Conservation (phyloP, 2,113 vertebrate genomes). For the Agapornis roseicollis region DNA sequence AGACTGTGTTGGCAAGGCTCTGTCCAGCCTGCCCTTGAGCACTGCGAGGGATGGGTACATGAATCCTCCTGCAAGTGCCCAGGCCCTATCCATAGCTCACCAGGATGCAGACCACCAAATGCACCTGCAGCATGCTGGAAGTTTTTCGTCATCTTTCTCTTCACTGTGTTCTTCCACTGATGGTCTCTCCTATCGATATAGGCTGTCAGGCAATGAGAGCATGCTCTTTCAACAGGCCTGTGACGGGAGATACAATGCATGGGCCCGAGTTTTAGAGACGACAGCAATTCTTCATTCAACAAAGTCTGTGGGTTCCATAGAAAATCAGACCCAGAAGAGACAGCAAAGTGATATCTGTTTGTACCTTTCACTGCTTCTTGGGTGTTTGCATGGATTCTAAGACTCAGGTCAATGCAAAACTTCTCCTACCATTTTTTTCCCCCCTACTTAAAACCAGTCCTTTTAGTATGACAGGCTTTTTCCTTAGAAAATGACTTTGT, state of each 20-base stretch:
- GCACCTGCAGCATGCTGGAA: neutral
- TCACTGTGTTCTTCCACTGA: neutral
- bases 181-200: accelerated
- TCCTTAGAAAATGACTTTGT: neutral
- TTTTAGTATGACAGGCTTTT: neutral
- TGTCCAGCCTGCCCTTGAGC: neutral
- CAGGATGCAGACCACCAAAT: too few relatives aligned
- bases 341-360: neutral
- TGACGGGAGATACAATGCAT: neutral
- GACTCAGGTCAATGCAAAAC: neutral
- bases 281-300: neutral
- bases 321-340: neutral
- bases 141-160: neutral
- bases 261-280: neutral
- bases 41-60: neutral
- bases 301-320: neutral
- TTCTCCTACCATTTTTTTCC: neutral
- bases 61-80: neutral
- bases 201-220: neutral
- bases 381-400: neutral
- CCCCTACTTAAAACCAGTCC: neutral
- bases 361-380: neutral
- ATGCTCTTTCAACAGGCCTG: neutral
- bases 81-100: neutral
- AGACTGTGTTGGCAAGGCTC: neutral